A percentile compares a stretch with the other conserved stretches of the same genome.
These are phyloP conservation scores for Crocidura indochinensis DNA, from an alignment of 2,797 vertebrate genomes.

Conservation along the genomic window DNA sequence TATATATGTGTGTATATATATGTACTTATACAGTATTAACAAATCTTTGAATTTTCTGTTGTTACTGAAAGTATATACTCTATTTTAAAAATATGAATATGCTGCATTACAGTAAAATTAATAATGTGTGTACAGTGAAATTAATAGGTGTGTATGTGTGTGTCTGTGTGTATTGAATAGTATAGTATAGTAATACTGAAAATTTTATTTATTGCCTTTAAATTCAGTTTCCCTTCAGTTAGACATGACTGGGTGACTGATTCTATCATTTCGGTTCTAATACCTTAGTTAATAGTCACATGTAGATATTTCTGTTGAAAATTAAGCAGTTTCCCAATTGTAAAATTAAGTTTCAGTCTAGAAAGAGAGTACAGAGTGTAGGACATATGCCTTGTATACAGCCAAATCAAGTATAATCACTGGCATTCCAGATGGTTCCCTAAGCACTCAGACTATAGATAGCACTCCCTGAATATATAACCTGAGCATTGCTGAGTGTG, in stretches of 20 bases:
- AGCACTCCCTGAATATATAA: too few species aligned
- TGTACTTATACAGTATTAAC: too few species aligned
- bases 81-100: constrained; percentile 43
- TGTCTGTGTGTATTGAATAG: too few species aligned
- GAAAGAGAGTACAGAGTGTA: too few species aligned
- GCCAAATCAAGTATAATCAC: too few species aligned
- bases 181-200: background rate
- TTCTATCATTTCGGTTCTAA: background rate
- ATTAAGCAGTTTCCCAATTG: constrained; percentile 10
- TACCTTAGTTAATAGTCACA: background rate
- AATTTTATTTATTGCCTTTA: background rate
- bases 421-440: too few species aligned
- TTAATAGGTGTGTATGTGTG: too few species aligned
- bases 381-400: too few species aligned
- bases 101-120: constrained; percentile 36
- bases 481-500: too few species aligned
- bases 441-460: too few species aligned
- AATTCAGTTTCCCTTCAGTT: background rate
- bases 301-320: constrained; percentile 22
- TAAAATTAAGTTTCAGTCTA: background rate
- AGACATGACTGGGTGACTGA: background rate
- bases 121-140: background rate
- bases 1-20: too few species aligned
- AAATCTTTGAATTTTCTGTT: background rate
- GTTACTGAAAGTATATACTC: background rate